Evolutionary conservation across 2,113 vertebrate species (phyloP).

Genomic region (Proterorhinus semilunaris): DNA sequence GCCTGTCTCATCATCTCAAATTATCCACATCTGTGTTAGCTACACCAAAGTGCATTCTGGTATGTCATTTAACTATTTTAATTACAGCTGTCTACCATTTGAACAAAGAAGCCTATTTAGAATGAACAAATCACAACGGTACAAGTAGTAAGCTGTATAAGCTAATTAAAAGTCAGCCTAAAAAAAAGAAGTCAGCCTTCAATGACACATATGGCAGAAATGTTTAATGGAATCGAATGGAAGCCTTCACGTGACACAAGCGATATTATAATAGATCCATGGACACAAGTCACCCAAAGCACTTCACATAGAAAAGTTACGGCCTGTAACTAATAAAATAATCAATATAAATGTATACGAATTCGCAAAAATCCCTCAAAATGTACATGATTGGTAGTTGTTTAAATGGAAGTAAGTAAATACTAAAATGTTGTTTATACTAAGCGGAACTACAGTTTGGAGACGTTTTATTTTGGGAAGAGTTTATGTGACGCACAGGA

Average conservation of each 20-base stretch:
- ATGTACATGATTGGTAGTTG: neutral
- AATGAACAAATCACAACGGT: no score
- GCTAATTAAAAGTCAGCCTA: no score
- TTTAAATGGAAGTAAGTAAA: neutral
- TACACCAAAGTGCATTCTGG: neutral
- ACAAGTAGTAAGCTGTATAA: no score
- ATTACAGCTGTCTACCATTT: neutral
- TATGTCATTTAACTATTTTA: no score
- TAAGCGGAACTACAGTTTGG: constrained; percentile 34
- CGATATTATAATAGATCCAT: no score
- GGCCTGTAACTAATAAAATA: no score
- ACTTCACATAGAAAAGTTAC: neutral
- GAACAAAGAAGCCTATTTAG: neutral
- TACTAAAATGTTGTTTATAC: neutral
- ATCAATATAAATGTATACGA: neutral
- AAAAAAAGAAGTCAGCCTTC: no score
- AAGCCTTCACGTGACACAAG: no score
- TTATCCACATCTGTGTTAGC: constrained; percentile 43
- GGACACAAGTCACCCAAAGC: no score
- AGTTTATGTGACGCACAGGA: constrained; percentile 61
- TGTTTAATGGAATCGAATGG: no score
- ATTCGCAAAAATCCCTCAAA: neutral
- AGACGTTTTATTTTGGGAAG: constrained; percentile 13
- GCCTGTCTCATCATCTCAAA: constrained; percentile 46
- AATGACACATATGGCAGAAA: no score